Base-by-base conservation (phyloP, 2,888 invertebrate genomes). In the Pammene aurita region DNA sequence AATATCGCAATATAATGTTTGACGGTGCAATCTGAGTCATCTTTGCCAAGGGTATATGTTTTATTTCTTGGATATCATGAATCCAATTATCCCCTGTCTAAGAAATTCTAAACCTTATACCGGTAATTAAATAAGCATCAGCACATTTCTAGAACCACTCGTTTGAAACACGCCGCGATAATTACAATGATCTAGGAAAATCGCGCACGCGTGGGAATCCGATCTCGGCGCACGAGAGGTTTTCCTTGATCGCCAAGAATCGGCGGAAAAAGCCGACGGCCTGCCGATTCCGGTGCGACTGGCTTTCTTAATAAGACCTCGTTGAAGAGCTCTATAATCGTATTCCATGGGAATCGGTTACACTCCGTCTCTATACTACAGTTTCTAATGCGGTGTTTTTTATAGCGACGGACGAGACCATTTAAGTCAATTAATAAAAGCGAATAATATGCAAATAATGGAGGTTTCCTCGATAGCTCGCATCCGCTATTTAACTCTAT, bases 141-240 rank as follows among this genome's bases (percentile, higher is more conserved):
- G 11, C 48, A 0, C 46, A 55, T 61, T 62, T 56, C 56, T 68
- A 42, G 63, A 35, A 63, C 14, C 11, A 4, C 50, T 38, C 61
- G 62, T 63, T 68, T 68, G 67, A 63, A 68, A 68, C 50, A n/a
- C 38, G 26, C 73, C 74, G 76, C 68, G 72, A 76, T 84, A 84
- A 86, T 87, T 85, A 81, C 80, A 74, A n/a, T 76, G 79, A 81
- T 83, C 78, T 76, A 83, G 84, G 85, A 87, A 88, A 86, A 78
- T 76, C 64, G 73, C 78, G 81, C 79, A 83, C 79, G 82, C 91
- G 91, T 92, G 91, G 90, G 92, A 91, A 90, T 85, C 76, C 79
- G 84, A 85, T 85, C 84, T 84, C 79, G 86, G 83, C 81, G 83
- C 86, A 83, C 85, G 87, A 85, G 86, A 86, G 80, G 84, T 85